These are phyloP conservation scores for Ataeniobius toweri DNA, from an alignment of 2,797 vertebrate genomes.

Conservation along the genomic window DNA sequence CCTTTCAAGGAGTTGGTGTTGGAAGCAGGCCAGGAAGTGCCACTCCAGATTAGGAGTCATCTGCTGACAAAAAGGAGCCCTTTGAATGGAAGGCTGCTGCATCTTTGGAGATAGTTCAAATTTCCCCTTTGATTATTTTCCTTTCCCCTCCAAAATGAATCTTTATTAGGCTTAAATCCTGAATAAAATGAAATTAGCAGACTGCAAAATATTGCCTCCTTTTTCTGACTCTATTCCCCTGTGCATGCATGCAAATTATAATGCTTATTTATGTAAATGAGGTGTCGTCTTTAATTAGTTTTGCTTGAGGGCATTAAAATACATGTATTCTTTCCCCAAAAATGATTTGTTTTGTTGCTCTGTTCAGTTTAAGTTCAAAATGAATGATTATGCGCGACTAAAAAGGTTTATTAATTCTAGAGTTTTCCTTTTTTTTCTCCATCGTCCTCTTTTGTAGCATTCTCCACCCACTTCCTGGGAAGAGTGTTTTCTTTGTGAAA, in stretches of 20 bases:
- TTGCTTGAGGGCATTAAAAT: slow-evolving; percentile 90
- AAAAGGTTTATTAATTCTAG: slow-evolving; percentile 85
- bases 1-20: slow-evolving; percentile 86
- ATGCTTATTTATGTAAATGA: slow-evolving; percentile 90
- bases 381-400: slow-evolving; percentile 82
- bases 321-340: slow-evolving; percentile 88
- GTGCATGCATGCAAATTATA: slow-evolving; percentile 88
- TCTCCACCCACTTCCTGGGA: slow-evolving; percentile 78
- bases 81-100: slow-evolving; percentile 83
- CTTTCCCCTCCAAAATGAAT: slow-evolving; percentile 85
- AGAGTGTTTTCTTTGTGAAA: slow-evolving; percentile 76
- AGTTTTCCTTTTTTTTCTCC: slow-evolving; percentile 57
- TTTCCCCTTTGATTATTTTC: slow-evolving; percentile 84
- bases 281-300: slow-evolving; percentile 91
- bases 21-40: slow-evolving; percentile 83
- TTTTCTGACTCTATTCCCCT: slow-evolving; percentile 84
- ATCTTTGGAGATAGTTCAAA: slow-evolving; percentile 89
- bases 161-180: slow-evolving; percentile 89
- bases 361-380: slow-evolving; percentile 85
- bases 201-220: slow-evolving; percentile 88
- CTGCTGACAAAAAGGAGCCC: slow-evolving; percentile 80
- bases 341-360: slow-evolving; percentile 88
- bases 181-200: slow-evolving; percentile 90
- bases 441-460: slow-evolving; percentile 70
- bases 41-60: slow-evolving; percentile 86